Evolutionary conservation across 92 coral and sea anemone genomes (phyloP), one percentile per base, ranked within the genome.

Genomic region (Umimayanthus chanpuru): DNA sequence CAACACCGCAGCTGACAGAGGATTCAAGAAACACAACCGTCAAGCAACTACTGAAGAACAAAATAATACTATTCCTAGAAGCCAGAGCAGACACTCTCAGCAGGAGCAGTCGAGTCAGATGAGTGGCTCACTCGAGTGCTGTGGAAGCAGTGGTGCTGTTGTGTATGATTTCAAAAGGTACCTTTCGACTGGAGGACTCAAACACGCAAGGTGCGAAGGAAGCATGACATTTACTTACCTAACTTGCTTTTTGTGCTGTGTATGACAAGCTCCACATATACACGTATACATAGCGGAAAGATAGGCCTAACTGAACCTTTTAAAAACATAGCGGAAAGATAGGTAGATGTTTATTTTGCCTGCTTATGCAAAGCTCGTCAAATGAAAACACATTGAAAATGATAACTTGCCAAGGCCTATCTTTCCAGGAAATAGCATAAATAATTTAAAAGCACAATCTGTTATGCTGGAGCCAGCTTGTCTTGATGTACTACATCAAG

Each of bases 381-480:
- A n/a, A n/a, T n/a, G n/a, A n/a, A n/a, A n/a, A n/a, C n/a, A n/a
- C n/a, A n/a, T n/a, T n/a, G n/a, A n/a, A n/a, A n/a, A n/a, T n/a
- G n/a, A n/a, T n/a, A n/a, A n/a, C n/a, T n/a, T n/a, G n/a, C n/a
- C n/a, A n/a, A n/a, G n/a, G n/a, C n/a, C n/a, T n/a, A n/a, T n/a
- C n/a, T n/a, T n/a, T n/a, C n/a, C n/a, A n/a, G n/a, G n/a, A n/a
- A n/a, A n/a, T n/a, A n/a, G n/a, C n/a, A n/a, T n/a, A n/a, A n/a
- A n/a, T n/a, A n/a, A n/a, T n/a, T n/a, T n/a, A 44, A 82, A 90
- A 72, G 94, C 99, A 47, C 53, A 89, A 41, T 86, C 89, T 38
- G 99, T 95, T 1, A 81, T 90, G 64, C 87, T 95, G 32, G 88
- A 78, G 74, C 98, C 94, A 73, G 96, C 91, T 23, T 92, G 98